Base-by-base conservation (phyloP, 2,888 invertebrate genomes). In the Acanthosoma haemorrhoidale region DNA sequence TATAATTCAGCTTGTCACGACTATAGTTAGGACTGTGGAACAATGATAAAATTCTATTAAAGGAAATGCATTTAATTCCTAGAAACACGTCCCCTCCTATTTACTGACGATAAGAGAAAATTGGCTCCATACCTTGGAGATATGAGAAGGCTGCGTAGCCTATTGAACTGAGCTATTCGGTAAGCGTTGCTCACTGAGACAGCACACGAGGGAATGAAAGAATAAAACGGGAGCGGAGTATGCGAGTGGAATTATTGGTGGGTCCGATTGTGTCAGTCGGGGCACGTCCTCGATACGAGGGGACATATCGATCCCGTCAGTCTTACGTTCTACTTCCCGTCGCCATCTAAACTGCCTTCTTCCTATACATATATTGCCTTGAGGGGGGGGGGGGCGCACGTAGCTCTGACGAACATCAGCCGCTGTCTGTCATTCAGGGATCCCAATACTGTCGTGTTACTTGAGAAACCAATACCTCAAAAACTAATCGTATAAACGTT, bases 201-300 rank as follows among this genome's bases (percentile, higher is more conserved):
- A n/a, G n/a, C n/a, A n/a, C n/a, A 51, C 21, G 51, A n/a, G 25
- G 25, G 51, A 51, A 51, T 51, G 51, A 51, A 51, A 51, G 51
- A 51, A 51, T 51, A 51, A 51, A 51, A 51, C 18, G 51, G 25
- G 13, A 51, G 21, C 21, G 51, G 13, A 4, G 21, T 21, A 25
- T 51, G 51, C 51, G 51, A 51, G 51, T n/a, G 51, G 51, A 51
- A 51, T 51, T 51, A 51, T 51, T 51, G 51, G 51, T 25, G 25
- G 51, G 51, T 51, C 51, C 51, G 51, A 51, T 51, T 51, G 51
- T 51, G 51, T 51, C n/a, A 51, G 51, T 51, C 51, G 51, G 25
- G 51, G 51, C 51, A 51, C 51, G 51, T 51, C 51, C 51, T 25
- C 25, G 51, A 51, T 51, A 51, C 51, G 51, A 13, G 29, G 51